Conservation (phyloP, 2,113 vertebrate species). For the Candoia aspera region DNA sequence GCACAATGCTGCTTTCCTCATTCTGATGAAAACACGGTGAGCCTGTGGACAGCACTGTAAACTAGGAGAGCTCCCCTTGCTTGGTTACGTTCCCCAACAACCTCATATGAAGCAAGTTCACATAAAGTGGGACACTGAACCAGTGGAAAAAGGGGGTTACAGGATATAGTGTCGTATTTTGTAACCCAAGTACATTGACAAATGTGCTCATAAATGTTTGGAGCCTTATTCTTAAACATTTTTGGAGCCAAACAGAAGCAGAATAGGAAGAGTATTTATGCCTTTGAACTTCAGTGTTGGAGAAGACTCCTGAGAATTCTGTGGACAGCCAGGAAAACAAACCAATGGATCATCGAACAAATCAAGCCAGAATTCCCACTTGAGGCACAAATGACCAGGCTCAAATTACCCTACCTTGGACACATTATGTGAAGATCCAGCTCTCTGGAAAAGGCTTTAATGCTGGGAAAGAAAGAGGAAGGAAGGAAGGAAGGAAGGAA, state of each 20-base stretch:
- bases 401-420: too few species aligned
- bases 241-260: not conserved
- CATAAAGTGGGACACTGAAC: not conserved
- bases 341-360: too few species aligned
- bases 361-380: too few species aligned
- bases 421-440: too few species aligned
- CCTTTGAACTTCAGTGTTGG: too few species aligned
- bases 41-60: not conserved
- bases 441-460: too few species aligned
- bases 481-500: too few species aligned
- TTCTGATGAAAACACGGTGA: not conserved
- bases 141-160: not conserved
- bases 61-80: not conserved
- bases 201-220: not conserved
- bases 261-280: too few species aligned
- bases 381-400: too few species aligned
- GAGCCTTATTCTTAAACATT: not conserved
- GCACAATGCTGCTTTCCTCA: not conserved
- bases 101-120: not conserved
- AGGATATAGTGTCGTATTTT: not conserved
- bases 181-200: not conserved
- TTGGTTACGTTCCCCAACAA: not conserved
- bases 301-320: too few species aligned
- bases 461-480: too few species aligned
- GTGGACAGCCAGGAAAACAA: too few species aligned